These are phyloP conservation scores for Choreutis nemorana DNA, from an alignment of 2,888 invertebrate genomes.

Conservation along the genomic window DNA sequence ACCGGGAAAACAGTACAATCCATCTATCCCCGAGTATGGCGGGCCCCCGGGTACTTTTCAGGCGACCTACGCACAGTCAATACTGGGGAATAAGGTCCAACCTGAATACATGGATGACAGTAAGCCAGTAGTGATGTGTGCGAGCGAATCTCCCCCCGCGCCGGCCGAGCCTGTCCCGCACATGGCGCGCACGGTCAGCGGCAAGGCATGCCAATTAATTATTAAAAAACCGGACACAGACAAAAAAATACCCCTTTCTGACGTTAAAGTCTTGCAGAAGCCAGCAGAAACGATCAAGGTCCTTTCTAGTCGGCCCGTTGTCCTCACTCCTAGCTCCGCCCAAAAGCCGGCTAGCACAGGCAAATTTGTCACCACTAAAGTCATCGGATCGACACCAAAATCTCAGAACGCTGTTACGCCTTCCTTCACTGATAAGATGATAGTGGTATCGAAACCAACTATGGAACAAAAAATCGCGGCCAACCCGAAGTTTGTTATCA, in stretches of 20 bases:
- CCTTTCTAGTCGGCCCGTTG: conserved; percentile 47
- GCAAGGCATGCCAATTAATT: conserved; percentile 49
- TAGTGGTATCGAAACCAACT: conserved; percentile 50
- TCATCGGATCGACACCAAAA: conserved; percentile 44
- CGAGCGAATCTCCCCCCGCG: conserved; percentile 42
- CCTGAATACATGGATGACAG: conserved; percentile 39
- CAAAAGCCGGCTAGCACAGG: conserved; percentile 40
- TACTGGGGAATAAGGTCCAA: conserved; percentile 41
- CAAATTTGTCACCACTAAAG: conserved; percentile 53
- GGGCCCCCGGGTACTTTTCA: conserved; percentile 54
- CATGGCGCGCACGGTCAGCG: conserved; percentile 25
- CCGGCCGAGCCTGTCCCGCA: conserved; percentile 35
- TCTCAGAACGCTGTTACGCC: conserved; percentile 24
- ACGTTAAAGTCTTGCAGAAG: conserved; percentile 51
- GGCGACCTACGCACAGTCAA: conserved; percentile 53
- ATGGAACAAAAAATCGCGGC: conserved; percentile 31
- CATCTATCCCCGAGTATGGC: conserved; percentile 33
- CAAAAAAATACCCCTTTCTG: conserved; percentile 46
- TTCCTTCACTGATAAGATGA: conserved; percentile 43
- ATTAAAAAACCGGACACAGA: conserved; percentile 43
- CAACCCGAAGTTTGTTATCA: conserved; percentile 45
- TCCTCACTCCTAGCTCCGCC: conserved; percentile 37
- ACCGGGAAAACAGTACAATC: conserved; percentile 35
- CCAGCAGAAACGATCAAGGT: conserved; percentile 45
- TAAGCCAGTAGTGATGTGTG: conserved; percentile 34